These are phyloP conservation scores for Rotaria magnacalcarata DNA, from an alignment of 2,888 invertebrate genomes.

Conservation along the genomic window DNA sequence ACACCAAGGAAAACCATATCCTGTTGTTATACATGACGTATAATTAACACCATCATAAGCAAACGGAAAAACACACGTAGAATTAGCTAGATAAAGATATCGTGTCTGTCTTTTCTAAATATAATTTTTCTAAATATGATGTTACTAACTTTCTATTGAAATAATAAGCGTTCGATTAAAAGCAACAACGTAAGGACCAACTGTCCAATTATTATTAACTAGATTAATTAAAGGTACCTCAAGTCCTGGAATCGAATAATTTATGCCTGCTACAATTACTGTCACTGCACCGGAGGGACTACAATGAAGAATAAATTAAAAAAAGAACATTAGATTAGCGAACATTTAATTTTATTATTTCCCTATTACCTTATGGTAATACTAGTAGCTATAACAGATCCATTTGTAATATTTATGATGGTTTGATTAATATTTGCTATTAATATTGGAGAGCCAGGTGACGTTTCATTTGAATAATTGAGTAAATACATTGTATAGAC, in stretches of 20 bases:
- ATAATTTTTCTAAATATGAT: neutral
- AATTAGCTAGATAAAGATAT: neutral
- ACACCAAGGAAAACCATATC: constrained; percentile 30
- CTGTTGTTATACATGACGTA: constrained; percentile 23
- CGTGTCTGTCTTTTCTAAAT: neutral
- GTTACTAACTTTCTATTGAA: neutral
- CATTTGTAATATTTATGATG: neutral
- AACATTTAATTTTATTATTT: neutral
- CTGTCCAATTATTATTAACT: neutral
- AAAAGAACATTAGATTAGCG: too few species aligned
- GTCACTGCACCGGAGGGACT: neutral
- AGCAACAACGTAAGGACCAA: neutral
- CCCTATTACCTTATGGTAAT: neutral
- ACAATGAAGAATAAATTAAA: neutral
- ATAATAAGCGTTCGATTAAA: neutral
- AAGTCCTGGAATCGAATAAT: neutral
- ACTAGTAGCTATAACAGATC: neutral
- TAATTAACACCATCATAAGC: neutral
- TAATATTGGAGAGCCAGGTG: constrained; percentile 8
- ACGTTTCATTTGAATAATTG: neutral
- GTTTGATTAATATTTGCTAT: neutral
- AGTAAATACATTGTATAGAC: neutral
- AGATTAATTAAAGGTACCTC: neutral
- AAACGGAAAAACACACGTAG: neutral
- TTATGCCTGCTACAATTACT: neutral